Base-by-base conservation (phyloP, 2,888 invertebrate species). In the Stegophylla sp. region DNA sequence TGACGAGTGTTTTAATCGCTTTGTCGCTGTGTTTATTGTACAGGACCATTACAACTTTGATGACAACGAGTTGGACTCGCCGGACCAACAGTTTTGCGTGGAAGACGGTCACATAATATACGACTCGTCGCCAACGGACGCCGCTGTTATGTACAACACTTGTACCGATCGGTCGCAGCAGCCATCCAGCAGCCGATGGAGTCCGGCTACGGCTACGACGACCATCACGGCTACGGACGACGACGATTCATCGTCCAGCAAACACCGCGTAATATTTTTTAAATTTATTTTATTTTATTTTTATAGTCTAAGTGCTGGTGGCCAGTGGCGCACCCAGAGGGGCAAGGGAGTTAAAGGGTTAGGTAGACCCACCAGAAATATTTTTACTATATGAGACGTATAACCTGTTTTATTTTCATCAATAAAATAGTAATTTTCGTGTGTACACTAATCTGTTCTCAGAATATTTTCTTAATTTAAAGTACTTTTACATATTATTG, bases 41-140 rank as follows among this genome's bases (percentile, higher is more conserved):
- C 48, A 79, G 79, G 79, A 79, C 23, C 79, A 61, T 61, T 79
- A 41, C 34, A 26, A 79, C 61, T 75, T 53, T n/a, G 51, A 3
- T 0, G 67, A 77, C 23, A 20, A 59, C 28, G 20, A 1, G 45
- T 23, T 20, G 34, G 79, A 79, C 0, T 12, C 59, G 53, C 12
- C 17, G 28, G n/a, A 43, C 17, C 77, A 67, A n/a, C n/a, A 56
- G 7, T 79, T 48, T 48, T 71, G 71, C 51, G 51, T 71, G 10
- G 79, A 79, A n/a, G 71, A 71, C 59, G 79, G 59, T n/a, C 79
- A 79, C 23, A 51, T 79, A 0, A 48, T 79, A 7, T 79, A 79
- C 61, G 79, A 71, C 0, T 12, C 12, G 10, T 5, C 71, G 23
- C 34, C 69, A 4, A 17, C 51, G 13, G 56, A 45, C 4, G 4